Evolutionary conservation across 2,888 invertebrate species (phyloP), one percentile per base, ranked within the genome.

Genomic region (Cremastinae sp.): DNA sequence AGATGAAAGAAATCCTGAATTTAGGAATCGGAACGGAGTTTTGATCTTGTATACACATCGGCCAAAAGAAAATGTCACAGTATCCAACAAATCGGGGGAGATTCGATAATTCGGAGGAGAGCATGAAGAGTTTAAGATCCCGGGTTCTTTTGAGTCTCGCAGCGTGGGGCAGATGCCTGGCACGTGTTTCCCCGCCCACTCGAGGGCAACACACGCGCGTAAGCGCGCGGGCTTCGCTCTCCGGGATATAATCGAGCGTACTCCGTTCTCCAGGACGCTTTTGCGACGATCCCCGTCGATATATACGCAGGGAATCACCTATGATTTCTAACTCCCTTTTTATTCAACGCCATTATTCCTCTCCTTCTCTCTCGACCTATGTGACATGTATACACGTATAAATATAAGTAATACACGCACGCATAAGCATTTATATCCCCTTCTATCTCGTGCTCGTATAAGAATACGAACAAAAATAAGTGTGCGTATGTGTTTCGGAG

Each of bases 161-260:
- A 56, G 47, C 78, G 70, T 56, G 74, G 41, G 74, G 74, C 79
- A 79, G 79, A 79, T 79, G 79, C 70, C 54, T 10, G 72, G 74
- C 79, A 79, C 79, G 79, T 78, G 79, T 79, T 75, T 53, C 64
- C 69, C 70, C 69, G 75, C 75, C 72, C 58, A 75, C 73, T 69
- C 68, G 47, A 72, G 61, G 49, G 56, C 14, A 56, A 45, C 51
- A 41, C 68, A 72, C 51, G 16, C 28, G 53, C 41, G 58, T 58
- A 41, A 64, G 68, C 51, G 16, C 28, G 53, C 41, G 58, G 28
- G 45, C 47, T 41, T 22, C 45, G 22, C 51, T 45, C 34, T 45
- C 36, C 20, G 2, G 28, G 2, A 28, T 68, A 68, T 68, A 68
- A 72, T 68, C 62, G 51, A 28, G 34, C 41, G 61, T 62, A 72